phyloP scores from a whole-genome alignment of 2,888 invertebrate species.

The Tetragonisca angustula region DNA sequence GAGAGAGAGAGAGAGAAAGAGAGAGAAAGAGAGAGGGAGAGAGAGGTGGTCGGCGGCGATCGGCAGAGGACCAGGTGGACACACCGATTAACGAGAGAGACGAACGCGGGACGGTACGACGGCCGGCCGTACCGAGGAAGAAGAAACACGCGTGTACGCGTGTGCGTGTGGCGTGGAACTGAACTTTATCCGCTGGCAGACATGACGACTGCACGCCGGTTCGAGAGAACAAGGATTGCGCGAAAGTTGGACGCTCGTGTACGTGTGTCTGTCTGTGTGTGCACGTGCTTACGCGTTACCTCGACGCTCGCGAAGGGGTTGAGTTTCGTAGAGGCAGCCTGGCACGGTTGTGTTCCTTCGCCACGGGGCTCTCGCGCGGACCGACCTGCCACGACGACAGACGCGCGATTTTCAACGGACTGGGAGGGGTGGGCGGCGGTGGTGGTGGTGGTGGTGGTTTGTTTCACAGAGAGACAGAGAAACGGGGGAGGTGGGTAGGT shows the following conservation, averaged over 20 bases:
- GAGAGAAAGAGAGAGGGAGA: not conserved
- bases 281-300: constrained; percentile 31
- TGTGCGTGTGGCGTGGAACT: not conserved
- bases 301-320: not conserved
- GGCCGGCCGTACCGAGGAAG: too few relatives aligned
- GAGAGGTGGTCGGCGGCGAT: constrained; percentile 13
- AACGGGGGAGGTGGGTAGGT: not conserved
- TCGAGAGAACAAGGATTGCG: not conserved
- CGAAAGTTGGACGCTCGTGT: not conserved
- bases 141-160: too few relatives aligned
- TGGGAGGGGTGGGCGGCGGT: not conserved
- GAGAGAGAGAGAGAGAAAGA: constrained; percentile 1
- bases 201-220: not conserved
- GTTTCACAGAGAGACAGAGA: too few relatives aligned
- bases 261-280: constrained; percentile 19
- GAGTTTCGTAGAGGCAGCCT: constrained; percentile 3
- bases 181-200: not conserved
- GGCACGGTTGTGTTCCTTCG: not conserved
- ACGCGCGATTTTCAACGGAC: not conserved
- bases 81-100: constrained; percentile 33
- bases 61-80: constrained; percentile 50
- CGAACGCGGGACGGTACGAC: not conserved
- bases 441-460: too few relatives aligned
- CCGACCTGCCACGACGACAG: not conserved
- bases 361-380: not conserved